Base-by-base conservation (phyloP, 2,797 vertebrate genomes). In the Pelobates cultripes region DNA sequence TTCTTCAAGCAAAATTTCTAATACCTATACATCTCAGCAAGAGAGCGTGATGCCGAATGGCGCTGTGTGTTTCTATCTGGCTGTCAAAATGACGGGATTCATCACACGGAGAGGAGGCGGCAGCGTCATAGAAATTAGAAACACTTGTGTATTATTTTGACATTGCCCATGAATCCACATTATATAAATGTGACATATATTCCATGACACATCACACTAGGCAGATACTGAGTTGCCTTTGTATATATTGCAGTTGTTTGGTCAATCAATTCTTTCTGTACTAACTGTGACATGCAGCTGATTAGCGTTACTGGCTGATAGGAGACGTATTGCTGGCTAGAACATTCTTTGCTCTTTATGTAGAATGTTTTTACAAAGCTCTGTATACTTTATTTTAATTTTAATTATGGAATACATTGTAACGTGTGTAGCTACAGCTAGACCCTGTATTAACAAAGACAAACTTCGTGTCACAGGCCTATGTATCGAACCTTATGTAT, bases 141-240 rank as follows among this genome's bases (percentile, higher is more conserved):
- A 66, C 63, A 66, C 63, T 66, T 66, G 63, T 66, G 63, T 12
- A 28, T 28, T 66, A 61, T 10, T 61, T 61, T 7, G 63, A 66
- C 0, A 28, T 66, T 66, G 7, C 12, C 4, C 28, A 41, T 41
- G 7, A 66, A 28, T 40, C 63, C 17, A 41, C 63, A 66, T 40
- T 40, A 17, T 66, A 40, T 4, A 6, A 40, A 28, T 7, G 63
- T 28, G 63, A 40, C 63, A 66, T 7, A 41, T 5, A 40, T 6
- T 66, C n/a, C 17, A 13, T 66, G 1, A 4, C 63, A 40, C 15
- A n/a, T 5, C 47, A 51, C 15, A 61, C 9, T 12, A 66, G 63
- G 63, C 63, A 66, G 63, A 66, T 66, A 17, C 6, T 28, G 63
- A 41, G 40, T 4, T 40, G 1, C 63, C 4, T 40, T 41, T 28